phyloP scores from a whole-genome alignment of 2,888 invertebrate species.

The Yponomeuta plumbellus region DNA sequence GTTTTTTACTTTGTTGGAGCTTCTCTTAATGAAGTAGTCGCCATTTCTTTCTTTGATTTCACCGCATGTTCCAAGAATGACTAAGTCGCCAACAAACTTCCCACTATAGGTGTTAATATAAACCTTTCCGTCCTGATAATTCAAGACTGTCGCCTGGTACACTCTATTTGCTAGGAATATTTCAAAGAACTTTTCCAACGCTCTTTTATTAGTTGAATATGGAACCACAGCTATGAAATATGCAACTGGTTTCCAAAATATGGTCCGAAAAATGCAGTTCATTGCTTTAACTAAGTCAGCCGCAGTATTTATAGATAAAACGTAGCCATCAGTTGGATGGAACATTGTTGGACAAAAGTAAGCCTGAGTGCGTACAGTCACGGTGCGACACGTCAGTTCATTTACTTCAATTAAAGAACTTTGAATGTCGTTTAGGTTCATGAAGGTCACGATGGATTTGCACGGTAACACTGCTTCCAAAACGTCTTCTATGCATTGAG shows the following conservation, averaged over 20 bases:
- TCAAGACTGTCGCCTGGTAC: not conserved
- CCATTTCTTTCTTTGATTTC: not conserved
- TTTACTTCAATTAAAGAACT: not conserved
- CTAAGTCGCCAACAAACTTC: not conserved
- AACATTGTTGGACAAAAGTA: not conserved
- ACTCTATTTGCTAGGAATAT: not conserved
- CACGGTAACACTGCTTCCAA: not conserved
- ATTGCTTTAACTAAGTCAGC: not conserved
- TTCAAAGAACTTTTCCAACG: not conserved
- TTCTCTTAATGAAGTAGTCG: not conserved
- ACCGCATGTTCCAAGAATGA: not conserved
- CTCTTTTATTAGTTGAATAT: not conserved
- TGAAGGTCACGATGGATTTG: not conserved
- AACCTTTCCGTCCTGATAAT: not conserved
- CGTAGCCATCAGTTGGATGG: not conserved
- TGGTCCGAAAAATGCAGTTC: not conserved
- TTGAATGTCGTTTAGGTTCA: not conserved
- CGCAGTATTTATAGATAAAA: not conserved
- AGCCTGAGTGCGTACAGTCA: not conserved
- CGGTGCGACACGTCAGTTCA: not conserved
- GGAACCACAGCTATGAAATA: not conserved
- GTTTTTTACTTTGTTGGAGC: slow-evolving; percentile 10
- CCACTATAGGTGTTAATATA: not conserved
- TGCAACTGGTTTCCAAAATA: not conserved
- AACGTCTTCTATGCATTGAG: not conserved